Percentiles rank a stretch among this genome's conserved stretches.
Conservation (phyloP, 2,113 vertebrate species). For the Sylvietta virens region DNA sequence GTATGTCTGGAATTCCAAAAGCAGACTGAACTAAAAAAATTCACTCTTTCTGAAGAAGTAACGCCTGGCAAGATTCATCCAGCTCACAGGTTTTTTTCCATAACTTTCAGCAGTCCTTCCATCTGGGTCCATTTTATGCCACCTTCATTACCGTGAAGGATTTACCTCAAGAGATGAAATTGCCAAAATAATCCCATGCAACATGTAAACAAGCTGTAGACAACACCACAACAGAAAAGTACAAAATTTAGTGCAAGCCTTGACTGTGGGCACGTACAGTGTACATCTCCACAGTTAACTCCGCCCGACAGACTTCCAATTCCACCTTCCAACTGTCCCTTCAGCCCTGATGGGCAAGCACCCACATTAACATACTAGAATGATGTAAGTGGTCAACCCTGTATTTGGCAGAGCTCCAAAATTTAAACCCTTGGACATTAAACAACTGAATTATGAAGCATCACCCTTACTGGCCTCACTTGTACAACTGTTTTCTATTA, state of each 20-base stretch:
- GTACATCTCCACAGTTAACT: not conserved
- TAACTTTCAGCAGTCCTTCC: not conserved
- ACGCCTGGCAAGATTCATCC: not conserved
- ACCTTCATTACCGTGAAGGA: fast-evolving
- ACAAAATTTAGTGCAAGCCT: not conserved
- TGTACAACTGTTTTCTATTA: not conserved
- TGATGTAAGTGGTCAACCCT: not conserved
- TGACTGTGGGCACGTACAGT: not conserved
- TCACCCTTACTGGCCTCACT: not conserved
- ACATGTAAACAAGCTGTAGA: not conserved
- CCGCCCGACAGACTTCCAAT: not conserved
- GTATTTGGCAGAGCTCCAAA: not conserved
- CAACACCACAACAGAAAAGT: not conserved
- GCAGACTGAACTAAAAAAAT: constrained; percentile 34
- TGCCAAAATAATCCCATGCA: not conserved
- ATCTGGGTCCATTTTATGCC: not conserved
- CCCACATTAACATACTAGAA: not conserved
- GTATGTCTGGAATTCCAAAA: constrained; percentile 62
- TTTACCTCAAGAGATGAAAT: not conserved
- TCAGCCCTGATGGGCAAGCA: not conserved
- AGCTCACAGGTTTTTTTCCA: not conserved
- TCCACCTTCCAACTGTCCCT: not conserved
- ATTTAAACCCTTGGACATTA: not conserved
- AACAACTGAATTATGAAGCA: not conserved
- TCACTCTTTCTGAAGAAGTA: not conserved